Percentiles rank a stretch among this genome's conserved stretches.
phyloP scores from a whole-genome alignment of 2,888 invertebrate species.

The Aspidapion aeneum region DNA sequence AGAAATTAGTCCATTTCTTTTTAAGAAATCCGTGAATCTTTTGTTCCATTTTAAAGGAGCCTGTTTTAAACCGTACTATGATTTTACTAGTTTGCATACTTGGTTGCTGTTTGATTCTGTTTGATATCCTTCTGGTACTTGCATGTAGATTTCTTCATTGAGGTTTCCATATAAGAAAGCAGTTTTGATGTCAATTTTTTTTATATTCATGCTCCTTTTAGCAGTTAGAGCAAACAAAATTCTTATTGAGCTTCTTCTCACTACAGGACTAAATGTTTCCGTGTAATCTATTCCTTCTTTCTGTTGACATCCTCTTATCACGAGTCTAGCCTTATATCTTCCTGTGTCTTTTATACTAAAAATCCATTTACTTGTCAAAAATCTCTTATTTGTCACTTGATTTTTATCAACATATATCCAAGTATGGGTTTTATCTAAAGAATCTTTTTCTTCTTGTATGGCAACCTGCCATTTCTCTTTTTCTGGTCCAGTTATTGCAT shows the following conservation, averaged over 20 bases:
- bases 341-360: constrained; percentile 16
- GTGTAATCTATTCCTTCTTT: constrained; percentile 14
- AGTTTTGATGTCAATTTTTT: constrained; percentile 24
- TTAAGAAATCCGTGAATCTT: constrained; percentile 14
- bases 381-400: constrained; percentile 15
- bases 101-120: constrained; percentile 6
- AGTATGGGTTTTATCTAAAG: constrained; percentile 24
- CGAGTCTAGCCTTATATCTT: constrained; percentile 21
- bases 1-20: constrained; percentile 10
- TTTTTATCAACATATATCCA: constrained; percentile 26
- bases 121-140: constrained; percentile 21
- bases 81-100: constrained; percentile 18
- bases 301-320: constrained; percentile 19
- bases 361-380: constrained; percentile 19
- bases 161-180: constrained; percentile 24
- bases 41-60: constrained; percentile 16
- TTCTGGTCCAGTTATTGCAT: constrained; percentile 22
- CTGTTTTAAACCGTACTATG: constrained; percentile 21
- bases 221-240: constrained; percentile 19
- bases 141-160: constrained; percentile 23
- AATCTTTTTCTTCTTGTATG: constrained; percentile 23
- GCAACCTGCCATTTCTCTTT: constrained; percentile 23
- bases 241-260: constrained; percentile 11
- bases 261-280: constrained; percentile 22
- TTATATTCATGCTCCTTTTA: constrained; percentile 10